Conservation (phyloP, 2,113 vertebrate genomes). For the Notothenia rossii region DNA sequence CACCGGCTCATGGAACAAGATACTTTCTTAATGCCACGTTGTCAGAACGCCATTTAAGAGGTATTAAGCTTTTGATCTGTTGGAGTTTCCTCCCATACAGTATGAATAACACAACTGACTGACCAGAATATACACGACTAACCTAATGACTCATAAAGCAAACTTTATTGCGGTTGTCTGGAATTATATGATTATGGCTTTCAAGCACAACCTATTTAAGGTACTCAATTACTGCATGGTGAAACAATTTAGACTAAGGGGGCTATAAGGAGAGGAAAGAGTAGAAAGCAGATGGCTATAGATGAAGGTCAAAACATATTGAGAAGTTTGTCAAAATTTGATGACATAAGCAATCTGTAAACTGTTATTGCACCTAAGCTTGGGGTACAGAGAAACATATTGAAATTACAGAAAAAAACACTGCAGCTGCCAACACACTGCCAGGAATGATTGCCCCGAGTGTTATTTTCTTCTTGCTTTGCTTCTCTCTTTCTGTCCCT, state of each 20-base stretch:
- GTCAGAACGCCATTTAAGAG: constrained; percentile 68
- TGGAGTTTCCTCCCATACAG: constrained; percentile 32
- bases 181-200: constrained; percentile 12
- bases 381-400: constrained; percentile 98
- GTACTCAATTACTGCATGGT: constrained; percentile 21
- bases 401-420: constrained; percentile 92
- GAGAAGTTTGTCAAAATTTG: constrained; percentile 99
- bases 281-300: constrained; percentile 95
- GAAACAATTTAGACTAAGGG: constrained; percentile 52
- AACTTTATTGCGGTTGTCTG: background rate
- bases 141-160: background rate
- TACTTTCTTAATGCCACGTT: constrained; percentile 76
- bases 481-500: constrained; percentile 74
- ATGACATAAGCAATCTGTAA: constrained; percentile 99
- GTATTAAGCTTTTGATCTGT: constrained; percentile 56
- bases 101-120: constrained; percentile 27
- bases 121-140: constrained; percentile 1
- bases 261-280: constrained; percentile 83
- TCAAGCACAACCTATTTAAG: constrained; percentile 13
- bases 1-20: constrained; percentile 72
- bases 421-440: constrained; percentile 89
- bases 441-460: constrained; percentile 95
- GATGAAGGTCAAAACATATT: constrained; percentile 97
- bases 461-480: constrained; percentile 83
- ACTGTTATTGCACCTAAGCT: constrained; percentile 95